These are phyloP conservation scores for Drosophila lini DNA, from an alignment of 1,140 invertebrate genomes.

Conservation along the genomic window DNA sequence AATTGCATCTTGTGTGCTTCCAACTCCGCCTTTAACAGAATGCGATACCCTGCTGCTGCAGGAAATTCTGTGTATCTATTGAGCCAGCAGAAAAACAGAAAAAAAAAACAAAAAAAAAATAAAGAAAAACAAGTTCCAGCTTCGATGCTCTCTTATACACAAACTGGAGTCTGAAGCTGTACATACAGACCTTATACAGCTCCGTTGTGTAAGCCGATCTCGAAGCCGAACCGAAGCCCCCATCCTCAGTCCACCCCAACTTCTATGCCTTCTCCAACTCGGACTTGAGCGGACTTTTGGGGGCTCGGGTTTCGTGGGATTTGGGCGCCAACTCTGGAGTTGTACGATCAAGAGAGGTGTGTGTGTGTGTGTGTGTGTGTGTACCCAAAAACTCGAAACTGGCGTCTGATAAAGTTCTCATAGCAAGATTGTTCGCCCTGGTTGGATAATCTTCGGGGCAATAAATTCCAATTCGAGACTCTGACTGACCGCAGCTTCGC, in stretches of 20 bases:
- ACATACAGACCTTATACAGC: constrained; percentile 17
- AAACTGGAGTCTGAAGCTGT: constrained; percentile 24
- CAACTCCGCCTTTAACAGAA: constrained; percentile 19
- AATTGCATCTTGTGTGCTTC: constrained; percentile 41
- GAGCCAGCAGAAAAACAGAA: constrained; percentile 31
- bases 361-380: constrained; percentile 12
- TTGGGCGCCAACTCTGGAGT: constrained; percentile 66
- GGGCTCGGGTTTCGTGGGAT: constrained; percentile 64
- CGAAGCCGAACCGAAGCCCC: constrained; percentile 12
- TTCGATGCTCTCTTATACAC: constrained; percentile 58
- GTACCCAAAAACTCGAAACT: constrained; percentile 24
- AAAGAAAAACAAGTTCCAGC: constrained; percentile 64
- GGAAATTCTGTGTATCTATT: constrained; percentile 77
- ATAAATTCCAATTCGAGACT: constrained; percentile 25
- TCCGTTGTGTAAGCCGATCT: constrained; percentile 44
- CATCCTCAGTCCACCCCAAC: constrained; percentile 16
- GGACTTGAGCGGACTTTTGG: constrained; percentile 39
- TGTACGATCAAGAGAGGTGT: constrained; percentile 17
- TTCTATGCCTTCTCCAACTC: constrained; percentile 39
- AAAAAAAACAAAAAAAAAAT: constrained; percentile 8
- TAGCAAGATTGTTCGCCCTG: constrained; percentile 12
- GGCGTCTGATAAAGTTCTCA: constrained; percentile 36
- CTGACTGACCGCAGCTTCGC: constrained; percentile 24
- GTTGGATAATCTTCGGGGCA: constrained; percentile 26
- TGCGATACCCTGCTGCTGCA: constrained; percentile 36